Base-by-base conservation (phyloP, 2,888 invertebrate species). In the Spodoptera picta region DNA sequence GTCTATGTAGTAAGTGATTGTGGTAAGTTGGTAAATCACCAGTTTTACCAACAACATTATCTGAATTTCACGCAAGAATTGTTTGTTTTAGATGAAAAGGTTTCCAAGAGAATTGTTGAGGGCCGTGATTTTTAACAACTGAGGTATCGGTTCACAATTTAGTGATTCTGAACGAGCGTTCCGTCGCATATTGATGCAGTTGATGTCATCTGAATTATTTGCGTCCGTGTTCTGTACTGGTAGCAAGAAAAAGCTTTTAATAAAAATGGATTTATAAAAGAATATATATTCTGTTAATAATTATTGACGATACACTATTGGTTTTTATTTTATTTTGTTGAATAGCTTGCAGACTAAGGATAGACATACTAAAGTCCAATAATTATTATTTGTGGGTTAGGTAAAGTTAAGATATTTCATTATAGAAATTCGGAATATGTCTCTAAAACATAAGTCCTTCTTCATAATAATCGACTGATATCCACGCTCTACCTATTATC, bases 61-160 rank as follows among this genome's bases (percentile, higher is more conserved):
- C 83, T 83, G 83, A 85, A 90, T 92, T 92, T 92, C 86, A 92
- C 92, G 92, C 87, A 84, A 91, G 86, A 91, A 75, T 88, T 91
- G 81, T 92, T 92, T 92, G 92, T 93, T 89, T 92, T 90, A 88
- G 86, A 88, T 78, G 78, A 69, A 75, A 77, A 75, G 79, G 85
- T 81, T 87, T 81, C 56, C 83, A 90, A 91, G 89, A 87, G 81
- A 75, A 67, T 76, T 74, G 70, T 73, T 66, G 73, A 65, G 73
- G 86, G 86, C 84, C 86, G 91, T 92, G 90, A 93, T 89, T 92
- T 93, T 89, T 92, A 91, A 92, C 91, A 90, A 87, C 89, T 76
- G 84, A 82, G 45, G 47, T 62, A 48, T 81, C 74, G 68, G 77
- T 85, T 89, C 83, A 90, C 86, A 87, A 88, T 64, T 84, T 78